These are phyloP conservation scores for Linnaemya vulpina DNA, from an alignment of 2,888 invertebrate genomes.

Conservation along the genomic window DNA sequence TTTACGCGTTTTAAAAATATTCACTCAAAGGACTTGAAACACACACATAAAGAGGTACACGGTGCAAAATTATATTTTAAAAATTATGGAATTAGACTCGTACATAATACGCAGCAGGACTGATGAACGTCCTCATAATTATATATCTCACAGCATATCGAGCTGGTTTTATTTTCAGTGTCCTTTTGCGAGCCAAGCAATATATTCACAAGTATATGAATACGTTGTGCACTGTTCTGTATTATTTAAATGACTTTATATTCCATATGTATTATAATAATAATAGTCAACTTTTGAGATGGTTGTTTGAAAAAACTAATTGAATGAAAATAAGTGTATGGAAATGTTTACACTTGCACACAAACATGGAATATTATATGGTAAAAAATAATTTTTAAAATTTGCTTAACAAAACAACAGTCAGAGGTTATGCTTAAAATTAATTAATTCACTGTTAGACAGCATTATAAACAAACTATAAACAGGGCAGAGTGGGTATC, in stretches of 20 bases:
- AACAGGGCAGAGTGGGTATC: too few relatives aligned
- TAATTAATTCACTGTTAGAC: background rate
- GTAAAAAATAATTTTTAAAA: background rate
- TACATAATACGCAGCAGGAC: too few relatives aligned
- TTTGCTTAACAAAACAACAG: background rate
- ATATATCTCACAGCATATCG: too few relatives aligned
- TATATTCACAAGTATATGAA: background rate
- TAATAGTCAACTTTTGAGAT: constrained; percentile 55
- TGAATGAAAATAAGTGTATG: constrained; percentile 5
- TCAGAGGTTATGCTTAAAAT: background rate
- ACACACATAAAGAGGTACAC: constrained; percentile 3
- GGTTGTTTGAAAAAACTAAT: constrained; percentile 39
- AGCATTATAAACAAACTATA: too few relatives aligned
- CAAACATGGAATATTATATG: background rate
- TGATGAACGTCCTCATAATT: too few relatives aligned
- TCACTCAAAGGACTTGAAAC: constrained; percentile 13
- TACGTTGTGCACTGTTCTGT: constrained; percentile 27
- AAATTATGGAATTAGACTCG: too few relatives aligned
- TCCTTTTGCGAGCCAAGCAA: background rate
- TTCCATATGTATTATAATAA: constrained; percentile 65
- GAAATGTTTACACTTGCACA: background rate
- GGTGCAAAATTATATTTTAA: background rate
- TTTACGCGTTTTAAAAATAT: constrained; percentile 60
- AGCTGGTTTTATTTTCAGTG: constrained; percentile 6
- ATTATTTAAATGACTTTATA: constrained; percentile 54